Percentiles rank a stretch among this genome's conserved stretches.
phyloP scores from a whole-genome alignment of 2,797 vertebrate genomes.

The Harpagifer antarcticus region DNA sequence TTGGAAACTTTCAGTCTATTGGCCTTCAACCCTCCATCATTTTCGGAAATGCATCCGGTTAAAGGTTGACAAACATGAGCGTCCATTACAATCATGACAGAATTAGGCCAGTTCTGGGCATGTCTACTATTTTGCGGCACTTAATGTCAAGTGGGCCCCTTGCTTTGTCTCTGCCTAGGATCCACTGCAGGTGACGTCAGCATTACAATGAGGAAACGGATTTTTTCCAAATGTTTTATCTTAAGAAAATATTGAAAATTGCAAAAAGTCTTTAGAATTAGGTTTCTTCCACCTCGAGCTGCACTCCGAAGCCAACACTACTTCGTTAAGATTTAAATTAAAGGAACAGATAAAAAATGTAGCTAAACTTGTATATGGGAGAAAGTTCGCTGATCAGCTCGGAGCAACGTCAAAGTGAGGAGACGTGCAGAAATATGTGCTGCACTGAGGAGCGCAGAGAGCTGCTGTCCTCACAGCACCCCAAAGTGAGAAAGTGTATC shows the following conservation, averaged over 20 bases:
- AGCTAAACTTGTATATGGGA: slow-evolving; percentile 26
- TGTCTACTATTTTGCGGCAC: slow-evolving; percentile 65
- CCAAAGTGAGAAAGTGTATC: slow-evolving; percentile 61
- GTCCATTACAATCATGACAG: slow-evolving; percentile 66
- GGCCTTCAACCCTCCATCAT: slow-evolving; percentile 59
- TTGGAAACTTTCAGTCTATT: slow-evolving; percentile 58
- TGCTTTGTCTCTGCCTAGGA: slow-evolving; percentile 63
- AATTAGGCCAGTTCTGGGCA: slow-evolving; percentile 62
- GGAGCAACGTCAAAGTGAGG: slow-evolving; percentile 38
- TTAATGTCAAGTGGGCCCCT: slow-evolving; percentile 71
- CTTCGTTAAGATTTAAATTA: slow-evolving; percentile 43
- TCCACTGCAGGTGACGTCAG: slow-evolving; percentile 68
- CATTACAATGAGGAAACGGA: slow-evolving; percentile 58
- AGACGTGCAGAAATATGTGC: slow-evolving; percentile 37
- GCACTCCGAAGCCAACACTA: slow-evolving; percentile 15
- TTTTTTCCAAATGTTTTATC: neutral
- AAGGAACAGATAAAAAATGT: slow-evolving; percentile 55
- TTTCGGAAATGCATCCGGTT: slow-evolving; percentile 69
- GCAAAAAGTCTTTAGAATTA: slow-evolving; percentile 34
- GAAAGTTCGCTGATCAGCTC: slow-evolving; percentile 16
- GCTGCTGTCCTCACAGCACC: slow-evolving; percentile 74
- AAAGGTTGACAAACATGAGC: slow-evolving; percentile 75
- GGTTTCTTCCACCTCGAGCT: slow-evolving; percentile 20
- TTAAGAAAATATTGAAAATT: slow-evolving; percentile 23
- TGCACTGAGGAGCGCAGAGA: slow-evolving; percentile 19